Evolutionary conservation across 2,113 vertebrate genomes (phyloP), one percentile per base, ranked within the genome.

Genomic region (Brachyhypopomus gauderio): DNA sequence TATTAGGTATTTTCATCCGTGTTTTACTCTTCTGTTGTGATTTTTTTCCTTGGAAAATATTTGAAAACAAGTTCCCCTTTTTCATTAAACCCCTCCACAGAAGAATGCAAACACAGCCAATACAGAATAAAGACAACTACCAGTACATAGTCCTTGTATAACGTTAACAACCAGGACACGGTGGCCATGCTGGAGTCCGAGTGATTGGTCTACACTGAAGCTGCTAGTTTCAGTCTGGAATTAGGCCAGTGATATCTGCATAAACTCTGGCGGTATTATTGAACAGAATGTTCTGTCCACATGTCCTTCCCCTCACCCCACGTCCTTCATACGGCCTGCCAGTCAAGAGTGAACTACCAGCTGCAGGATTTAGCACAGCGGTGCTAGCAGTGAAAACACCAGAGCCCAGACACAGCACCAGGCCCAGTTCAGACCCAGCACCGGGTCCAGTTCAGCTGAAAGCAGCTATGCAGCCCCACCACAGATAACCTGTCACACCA

Each of bases 251-350:
- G 62, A 66, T 66, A 38, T 48, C 52, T 56, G 48, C 20, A 25
- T 16, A 64, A 34, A 36, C 36, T 69, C 64, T 9, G 17, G 27
- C 36, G 62, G 59, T 38, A 63, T 66, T 36, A 72, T 30, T 25
- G 30, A 79, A 48, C 20, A 83, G 72, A 77, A 58, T 38, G 74
- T 20, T 38, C 79, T 56, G 27, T 34, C 60, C 74, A 80, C 72
- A 74, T 41, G 25, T 16, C 27, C 6, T 0, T 23, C 77, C 81
- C 84, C 16, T 83, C 84, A 85, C 84, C 16, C 80, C 84, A 85
- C 71, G 80, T 83, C 84, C 84, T 83, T 78, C 83, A 73, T 22
- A 36, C 48, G 0, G 55, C n/a, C 38, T 69, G 41, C 80, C 76
- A 82, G 76, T 72, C 72, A 41, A 59, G 76, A 9, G 48, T 79